Evolutionary conservation across 2,888 invertebrate species (phyloP).

Genomic region (Drosophila meridionalis): DNA sequence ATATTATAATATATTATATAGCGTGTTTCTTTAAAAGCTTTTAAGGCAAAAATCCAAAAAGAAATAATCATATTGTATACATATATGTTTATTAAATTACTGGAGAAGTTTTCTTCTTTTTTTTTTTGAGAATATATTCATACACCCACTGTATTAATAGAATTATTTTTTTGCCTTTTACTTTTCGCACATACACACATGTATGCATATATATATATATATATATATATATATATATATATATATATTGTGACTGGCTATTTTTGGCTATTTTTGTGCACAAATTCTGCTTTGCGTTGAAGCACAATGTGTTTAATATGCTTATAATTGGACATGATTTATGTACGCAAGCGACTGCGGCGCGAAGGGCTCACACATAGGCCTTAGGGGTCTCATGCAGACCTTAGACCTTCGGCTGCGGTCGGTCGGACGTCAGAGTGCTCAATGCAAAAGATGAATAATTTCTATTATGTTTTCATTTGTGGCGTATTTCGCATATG

Average conservation of each 20-base stretch:
- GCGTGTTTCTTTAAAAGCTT: not conserved
- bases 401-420: constrained; percentile 11
- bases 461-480: constrained; percentile 30
- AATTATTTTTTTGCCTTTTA: constrained; percentile 31
- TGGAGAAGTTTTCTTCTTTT: no score
- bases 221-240: not conserved
- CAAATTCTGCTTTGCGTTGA: constrained; percentile 23
- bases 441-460: constrained; percentile 36
- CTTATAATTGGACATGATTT: constrained; percentile 64
- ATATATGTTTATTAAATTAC: not conserved
- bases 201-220: not conserved
- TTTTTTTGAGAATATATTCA: not conserved
- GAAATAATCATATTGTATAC: not conserved
- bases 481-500: constrained; percentile 8
- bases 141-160: constrained; percentile 9
- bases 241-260: constrained; percentile 6
- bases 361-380: constrained; percentile 3
- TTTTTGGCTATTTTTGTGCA: constrained; percentile 39
- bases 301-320: constrained; percentile 57
- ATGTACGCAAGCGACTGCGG: constrained; percentile 20
- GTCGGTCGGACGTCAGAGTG: constrained; percentile 16
- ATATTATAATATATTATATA: no score
- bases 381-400: not conserved
- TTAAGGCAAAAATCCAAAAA: not conserved
- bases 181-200: constrained; percentile 16